Percentiles rank a stretch among this genome's conserved stretches.
Conservation (phyloP, 1,140 invertebrate species). For the Ceratoteleas bidentatus region DNA sequence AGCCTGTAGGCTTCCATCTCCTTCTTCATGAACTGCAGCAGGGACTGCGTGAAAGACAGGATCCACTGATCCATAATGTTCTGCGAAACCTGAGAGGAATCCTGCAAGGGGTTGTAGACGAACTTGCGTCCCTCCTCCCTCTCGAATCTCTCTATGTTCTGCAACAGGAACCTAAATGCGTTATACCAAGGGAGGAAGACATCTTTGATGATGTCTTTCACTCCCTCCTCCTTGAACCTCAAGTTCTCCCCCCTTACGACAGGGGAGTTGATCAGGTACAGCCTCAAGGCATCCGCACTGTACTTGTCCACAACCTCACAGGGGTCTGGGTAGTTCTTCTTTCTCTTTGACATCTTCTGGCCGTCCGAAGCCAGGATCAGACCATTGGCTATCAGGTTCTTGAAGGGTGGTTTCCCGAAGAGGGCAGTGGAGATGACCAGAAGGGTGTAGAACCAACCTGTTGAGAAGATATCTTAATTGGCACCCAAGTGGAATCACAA, state of each 20-base stretch:
- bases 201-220: slow-evolving; percentile 97
- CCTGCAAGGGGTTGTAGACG: slow-evolving; percentile 82
- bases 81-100: slow-evolving; percentile 73
- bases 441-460: slow-evolving; percentile 98
- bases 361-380: slow-evolving; percentile 97
- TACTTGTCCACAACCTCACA: slow-evolving; percentile 95
- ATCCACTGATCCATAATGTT: slow-evolving; percentile 99
- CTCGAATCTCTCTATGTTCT: slow-evolving; percentile 93
- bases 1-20: slow-evolving; percentile 98
- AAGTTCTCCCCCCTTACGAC: slow-evolving; percentile 98
- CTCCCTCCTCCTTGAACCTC: slow-evolving; percentile 98
- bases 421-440: slow-evolving; percentile 97
- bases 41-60: slow-evolving; percentile 96
- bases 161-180: slow-evolving; percentile 97
- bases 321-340: slow-evolving; percentile 99
- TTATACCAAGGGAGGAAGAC: slow-evolving; percentile 99
- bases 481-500: too few relatives aligned
- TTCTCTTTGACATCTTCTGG: slow-evolving; percentile 99
- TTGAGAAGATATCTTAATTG: neutral
- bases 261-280: slow-evolving; percentile 99
- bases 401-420: slow-evolving; percentile 98
- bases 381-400: slow-evolving; percentile 98
- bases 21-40: slow-evolving; percentile 92
- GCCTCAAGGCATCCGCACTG: slow-evolving; percentile 97
- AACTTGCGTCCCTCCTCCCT: slow-evolving; percentile 86